Evolutionary conservation across 2,888 invertebrate species (phyloP).

Genomic region (Xylota sylvarum): DNA sequence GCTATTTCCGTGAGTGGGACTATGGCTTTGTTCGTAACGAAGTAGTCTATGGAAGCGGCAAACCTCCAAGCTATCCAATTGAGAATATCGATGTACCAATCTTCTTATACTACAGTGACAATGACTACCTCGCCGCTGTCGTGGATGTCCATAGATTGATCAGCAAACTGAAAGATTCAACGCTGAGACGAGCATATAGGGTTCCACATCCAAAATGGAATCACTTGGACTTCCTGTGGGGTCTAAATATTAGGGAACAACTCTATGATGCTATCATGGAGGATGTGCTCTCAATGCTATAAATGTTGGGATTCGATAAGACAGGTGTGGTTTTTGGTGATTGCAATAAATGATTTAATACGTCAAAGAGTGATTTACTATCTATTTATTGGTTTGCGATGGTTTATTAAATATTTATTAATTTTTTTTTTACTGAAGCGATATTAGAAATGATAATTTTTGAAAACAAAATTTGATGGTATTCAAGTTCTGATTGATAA

Average conservation of each 20-base stretch:
- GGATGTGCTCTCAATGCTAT: conserved; percentile 73
- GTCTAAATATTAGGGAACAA: conserved; percentile 78
- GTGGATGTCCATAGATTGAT: conserved; percentile 81
- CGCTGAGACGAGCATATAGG: conserved; percentile 78
- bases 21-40: conserved; percentile 79
- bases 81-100: conserved; percentile 79
- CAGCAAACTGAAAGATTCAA: conserved; percentile 71
- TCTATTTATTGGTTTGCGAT: neutral
- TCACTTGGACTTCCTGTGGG: conserved; percentile 82
- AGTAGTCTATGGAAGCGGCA: conserved; percentile 77
- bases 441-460: neutral
- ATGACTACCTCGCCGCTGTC: conserved; percentile 80
- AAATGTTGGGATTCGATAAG: neutral
- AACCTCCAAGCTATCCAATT: conserved; percentile 79
- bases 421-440: neutral
- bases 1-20: conserved; percentile 79
- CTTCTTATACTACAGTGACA: conserved; percentile 81
- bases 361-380: neutral
- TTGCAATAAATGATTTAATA: neutral
- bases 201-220: conserved; percentile 81
- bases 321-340: neutral
- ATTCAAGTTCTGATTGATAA: neutral
- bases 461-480: neutral
- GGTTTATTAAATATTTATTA: neutral
- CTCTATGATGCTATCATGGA: conserved; percentile 80